Evolutionary conservation across 2,888 invertebrate species (phyloP).

Genomic region (Zele albiditarsus): DNA sequence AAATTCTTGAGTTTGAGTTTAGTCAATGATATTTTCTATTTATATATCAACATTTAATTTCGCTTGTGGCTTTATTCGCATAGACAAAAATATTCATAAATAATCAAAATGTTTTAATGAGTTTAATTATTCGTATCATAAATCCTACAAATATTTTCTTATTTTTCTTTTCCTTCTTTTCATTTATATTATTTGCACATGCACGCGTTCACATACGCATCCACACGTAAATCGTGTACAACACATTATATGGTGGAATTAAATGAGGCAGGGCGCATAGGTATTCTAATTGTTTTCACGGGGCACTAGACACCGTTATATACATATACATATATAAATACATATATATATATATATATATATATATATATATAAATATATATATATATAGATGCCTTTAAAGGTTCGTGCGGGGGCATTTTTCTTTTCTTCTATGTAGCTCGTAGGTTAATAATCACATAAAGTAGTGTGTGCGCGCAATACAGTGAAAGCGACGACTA

Average conservation of each 20-base stretch:
- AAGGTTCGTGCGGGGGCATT: not conserved
- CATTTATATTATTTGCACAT: not conserved
- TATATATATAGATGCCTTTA: conserved; percentile 21
- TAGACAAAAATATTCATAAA: no score
- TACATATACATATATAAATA: no score
- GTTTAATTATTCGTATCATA: not conserved
- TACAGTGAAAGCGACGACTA: not conserved
- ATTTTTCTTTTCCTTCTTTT: not conserved
- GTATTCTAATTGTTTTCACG: conserved; percentile 52
- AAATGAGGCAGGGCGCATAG: conserved; percentile 45
- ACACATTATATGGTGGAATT: conserved; percentile 35
- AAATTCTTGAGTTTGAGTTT: no score
- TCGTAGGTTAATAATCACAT: conserved; percentile 14
- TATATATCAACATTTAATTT: no score
- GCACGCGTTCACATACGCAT: not conserved
- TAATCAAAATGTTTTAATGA: no score
- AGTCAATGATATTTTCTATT: no score
- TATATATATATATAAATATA: no score
- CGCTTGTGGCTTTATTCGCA: no score
- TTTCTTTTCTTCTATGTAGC: not conserved
- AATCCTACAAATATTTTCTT: not conserved
- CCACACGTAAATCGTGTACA: conserved; percentile 17
- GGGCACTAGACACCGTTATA: conserved; percentile 46
- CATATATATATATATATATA: no score
- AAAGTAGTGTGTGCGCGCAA: conserved; percentile 3